Evolutionary conservation across 2,888 invertebrate species (phyloP).

Genomic region (Lissonota sp.): DNA sequence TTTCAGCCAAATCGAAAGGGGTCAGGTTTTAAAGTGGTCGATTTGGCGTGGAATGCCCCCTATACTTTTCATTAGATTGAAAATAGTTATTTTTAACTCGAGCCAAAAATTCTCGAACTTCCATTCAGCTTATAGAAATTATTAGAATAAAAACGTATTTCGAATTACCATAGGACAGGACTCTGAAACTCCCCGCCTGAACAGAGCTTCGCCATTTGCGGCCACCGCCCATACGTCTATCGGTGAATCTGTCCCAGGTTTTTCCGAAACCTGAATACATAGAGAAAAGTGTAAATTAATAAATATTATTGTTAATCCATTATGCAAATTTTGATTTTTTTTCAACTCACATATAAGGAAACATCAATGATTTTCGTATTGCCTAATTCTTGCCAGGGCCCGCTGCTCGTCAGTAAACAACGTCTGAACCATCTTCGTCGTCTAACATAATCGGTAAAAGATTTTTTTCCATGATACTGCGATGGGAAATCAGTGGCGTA

Average conservation of each 20-base stretch:
- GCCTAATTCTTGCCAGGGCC: slow-evolving; percentile 95
- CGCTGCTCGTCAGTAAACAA: slow-evolving; percentile 92
- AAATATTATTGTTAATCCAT: too few species aligned
- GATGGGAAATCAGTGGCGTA: slow-evolving; percentile 97
- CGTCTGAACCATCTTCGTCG: slow-evolving; percentile 93
- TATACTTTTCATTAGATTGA: too few species aligned
- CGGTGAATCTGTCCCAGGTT: slow-evolving; percentile 82
- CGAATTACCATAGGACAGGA: slow-evolving; percentile 89
- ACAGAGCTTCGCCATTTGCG: slow-evolving; percentile 93
- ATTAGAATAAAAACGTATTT: too few species aligned
- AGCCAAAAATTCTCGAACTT: too few species aligned
- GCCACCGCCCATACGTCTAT: slow-evolving; percentile 94
- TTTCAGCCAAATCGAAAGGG: too few species aligned
- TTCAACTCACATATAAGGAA: slow-evolving; percentile 87
- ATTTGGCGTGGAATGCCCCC: too few species aligned
- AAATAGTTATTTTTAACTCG: too few species aligned
- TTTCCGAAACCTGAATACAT: slow-evolving; percentile 82
- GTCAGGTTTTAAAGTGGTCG: too few species aligned
- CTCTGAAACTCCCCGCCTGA: slow-evolving; percentile 90
- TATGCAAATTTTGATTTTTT: not conserved
- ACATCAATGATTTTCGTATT: slow-evolving; percentile 93
- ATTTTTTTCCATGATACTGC: slow-evolving; percentile 93
- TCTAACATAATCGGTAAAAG: slow-evolving; percentile 95
- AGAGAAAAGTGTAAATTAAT: slow-evolving; percentile 12
- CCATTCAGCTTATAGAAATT: too few species aligned